Evolutionary conservation across 1,140 invertebrate genomes (phyloP), one percentile per base, ranked within the genome.

Genomic region (Sycobia sp.): DNA sequence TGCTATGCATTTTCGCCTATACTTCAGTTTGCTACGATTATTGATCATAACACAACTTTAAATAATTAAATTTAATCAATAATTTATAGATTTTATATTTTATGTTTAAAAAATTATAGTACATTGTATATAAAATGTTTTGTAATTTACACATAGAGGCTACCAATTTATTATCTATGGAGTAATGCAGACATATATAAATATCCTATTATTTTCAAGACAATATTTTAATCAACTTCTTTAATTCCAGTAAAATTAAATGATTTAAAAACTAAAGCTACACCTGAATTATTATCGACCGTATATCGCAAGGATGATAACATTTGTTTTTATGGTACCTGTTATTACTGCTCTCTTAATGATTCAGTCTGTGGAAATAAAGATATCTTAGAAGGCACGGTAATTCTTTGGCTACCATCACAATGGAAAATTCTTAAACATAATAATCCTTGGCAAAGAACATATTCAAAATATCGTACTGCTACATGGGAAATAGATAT

Each of bases 391-490:
- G 92, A 94, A 83, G 95, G 95, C 11, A 88, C 91, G n/a, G 77
- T 94, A 11, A 90, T 95, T 59, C 85, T 95, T 32, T 91, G 92
- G 85, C 79, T 97, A 65, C 90, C 93, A 9, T 83, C 86, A 32
- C 82, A 85, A 60, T 84, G 91, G 41, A 86, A 85, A 68, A 71
- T 89, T 3, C 76, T 81, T 41, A 87, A 88, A 67, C 83, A 88
- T 71, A 85, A 88, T 46, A 92, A 93, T 71, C 95, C 95, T 1
- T 98, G 95, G 95, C 88, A 90, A 72, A 81, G 95, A 56, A 94
- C 92, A 3, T 98, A 97, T 73, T 91, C 86, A 67, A 84, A 84
- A n/a, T 86, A 86, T 47, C 87, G 87, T 76, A 69, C 79, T 54
- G 94, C 94, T 39, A 77, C 87, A 54, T 96, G 93, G 94, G 91